Conservation (phyloP, 2,888 invertebrate species). For the Chaitophorus viminalis region DNA sequence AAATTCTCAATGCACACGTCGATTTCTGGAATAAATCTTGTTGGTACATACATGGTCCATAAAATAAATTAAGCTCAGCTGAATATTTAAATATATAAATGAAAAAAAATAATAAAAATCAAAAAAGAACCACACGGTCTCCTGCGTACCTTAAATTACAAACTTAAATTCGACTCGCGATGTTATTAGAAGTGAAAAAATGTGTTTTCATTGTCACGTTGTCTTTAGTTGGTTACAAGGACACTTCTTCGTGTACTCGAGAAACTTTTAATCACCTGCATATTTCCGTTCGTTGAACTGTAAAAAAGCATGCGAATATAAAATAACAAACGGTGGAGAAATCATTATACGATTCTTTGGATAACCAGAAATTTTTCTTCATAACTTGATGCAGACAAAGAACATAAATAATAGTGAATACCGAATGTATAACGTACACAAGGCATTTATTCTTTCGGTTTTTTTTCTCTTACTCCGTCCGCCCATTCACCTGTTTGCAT, state of each 20-base stretch:
- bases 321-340: conserved; percentile 10
- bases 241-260: background rate
- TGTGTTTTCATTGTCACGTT: background rate
- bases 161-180: background rate
- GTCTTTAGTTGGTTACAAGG: background rate
- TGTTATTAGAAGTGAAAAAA: conserved; percentile 14
- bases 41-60: background rate
- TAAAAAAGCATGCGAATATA: background rate
- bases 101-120: background rate
- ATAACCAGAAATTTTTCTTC: conserved; percentile 26
- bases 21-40: background rate
- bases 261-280: conserved; percentile 31
- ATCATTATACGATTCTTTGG: conserved; percentile 14
- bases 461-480: background rate
- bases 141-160: conserved; percentile 1
- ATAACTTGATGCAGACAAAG: conserved; percentile 49
- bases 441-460: conserved; percentile 15
- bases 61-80: background rate
- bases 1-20: background rate
- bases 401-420: conserved; percentile 45
- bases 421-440: conserved; percentile 28
- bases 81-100: no score
- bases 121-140: background rate
- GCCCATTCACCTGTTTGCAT: conserved; percentile 9
- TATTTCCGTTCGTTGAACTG: background rate